These are phyloP conservation scores for Varecia variegata DNA, from an alignment of 2,797 vertebrate species.

Conservation along the genomic window DNA sequence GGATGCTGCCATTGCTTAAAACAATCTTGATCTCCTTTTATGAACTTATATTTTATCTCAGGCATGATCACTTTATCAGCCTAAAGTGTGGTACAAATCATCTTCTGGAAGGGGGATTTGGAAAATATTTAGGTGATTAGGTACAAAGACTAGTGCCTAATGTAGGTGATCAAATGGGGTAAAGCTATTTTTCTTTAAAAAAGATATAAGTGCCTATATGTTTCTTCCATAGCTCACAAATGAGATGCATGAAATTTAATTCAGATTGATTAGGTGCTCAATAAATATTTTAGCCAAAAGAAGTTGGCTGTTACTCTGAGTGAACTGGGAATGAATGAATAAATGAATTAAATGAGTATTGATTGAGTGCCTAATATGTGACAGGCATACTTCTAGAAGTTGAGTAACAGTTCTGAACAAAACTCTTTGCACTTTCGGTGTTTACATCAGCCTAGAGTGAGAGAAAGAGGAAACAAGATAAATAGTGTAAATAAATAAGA, in stretches of 20 bases:
- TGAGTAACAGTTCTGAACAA: neutral
- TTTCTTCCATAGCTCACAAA: neutral
- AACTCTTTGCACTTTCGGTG: neutral
- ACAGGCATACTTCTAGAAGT: neutral
- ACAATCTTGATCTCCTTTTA: neutral
- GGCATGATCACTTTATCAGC: neutral
- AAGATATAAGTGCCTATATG: neutral
- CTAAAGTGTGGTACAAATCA: neutral
- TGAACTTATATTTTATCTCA: slow-evolving; percentile 22
- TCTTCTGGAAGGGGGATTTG: neutral
- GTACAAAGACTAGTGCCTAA: neutral
- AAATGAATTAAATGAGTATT: neutral
- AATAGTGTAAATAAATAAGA: neutral
- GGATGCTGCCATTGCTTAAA: neutral
- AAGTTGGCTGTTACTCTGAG: neutral
- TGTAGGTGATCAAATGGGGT: neutral
- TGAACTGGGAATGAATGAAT: neutral
- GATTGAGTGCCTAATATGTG: neutral
- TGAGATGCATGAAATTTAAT: neutral
- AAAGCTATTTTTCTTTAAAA: neutral
- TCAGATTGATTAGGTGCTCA: neutral
- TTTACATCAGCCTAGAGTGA: neutral
- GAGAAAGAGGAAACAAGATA: neutral
- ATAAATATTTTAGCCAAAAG: neutral
- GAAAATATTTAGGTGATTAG: neutral